phyloP scores from a whole-genome alignment of 64 coral and sea anemone species.

The Actinia equina region DNA sequence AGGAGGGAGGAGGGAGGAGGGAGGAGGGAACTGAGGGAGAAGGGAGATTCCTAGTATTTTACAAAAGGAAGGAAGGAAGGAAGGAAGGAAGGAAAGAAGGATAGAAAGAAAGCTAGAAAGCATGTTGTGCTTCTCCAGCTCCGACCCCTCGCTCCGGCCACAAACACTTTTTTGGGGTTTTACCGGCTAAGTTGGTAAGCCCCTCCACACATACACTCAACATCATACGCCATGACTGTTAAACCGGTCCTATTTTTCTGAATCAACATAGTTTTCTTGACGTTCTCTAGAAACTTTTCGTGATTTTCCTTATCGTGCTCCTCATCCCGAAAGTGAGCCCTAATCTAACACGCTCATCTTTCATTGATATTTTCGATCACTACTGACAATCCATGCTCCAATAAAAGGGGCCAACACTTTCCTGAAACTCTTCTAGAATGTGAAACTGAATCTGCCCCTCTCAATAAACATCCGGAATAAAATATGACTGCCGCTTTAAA shows the following conservation, averaged over 20 bases:
- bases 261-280: not conserved
- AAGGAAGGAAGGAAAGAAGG: no score
- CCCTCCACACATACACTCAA: no score
- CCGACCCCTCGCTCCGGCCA: no score
- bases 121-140: no score
- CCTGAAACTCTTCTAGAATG: not conserved
- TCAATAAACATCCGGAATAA: not conserved
- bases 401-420: not conserved
- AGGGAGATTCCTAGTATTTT: no score
- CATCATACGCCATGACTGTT: not conserved
- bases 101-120: no score
- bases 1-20: no score
- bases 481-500: not conserved
- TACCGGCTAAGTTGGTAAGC: not conserved
- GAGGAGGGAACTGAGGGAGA: no score
- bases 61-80: no score
- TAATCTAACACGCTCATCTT: not conserved
- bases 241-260: not conserved
- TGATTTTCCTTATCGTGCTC: not conserved
- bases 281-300: not conserved
- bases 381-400: not conserved
- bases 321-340: conserved; percentile 3
- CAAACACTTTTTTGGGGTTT: not conserved
- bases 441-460: not conserved
- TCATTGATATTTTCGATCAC: not conserved